Evolutionary conservation across 2,797 vertebrate genomes (phyloP).

Genomic region (Chrysocyon brachyurus): DNA sequence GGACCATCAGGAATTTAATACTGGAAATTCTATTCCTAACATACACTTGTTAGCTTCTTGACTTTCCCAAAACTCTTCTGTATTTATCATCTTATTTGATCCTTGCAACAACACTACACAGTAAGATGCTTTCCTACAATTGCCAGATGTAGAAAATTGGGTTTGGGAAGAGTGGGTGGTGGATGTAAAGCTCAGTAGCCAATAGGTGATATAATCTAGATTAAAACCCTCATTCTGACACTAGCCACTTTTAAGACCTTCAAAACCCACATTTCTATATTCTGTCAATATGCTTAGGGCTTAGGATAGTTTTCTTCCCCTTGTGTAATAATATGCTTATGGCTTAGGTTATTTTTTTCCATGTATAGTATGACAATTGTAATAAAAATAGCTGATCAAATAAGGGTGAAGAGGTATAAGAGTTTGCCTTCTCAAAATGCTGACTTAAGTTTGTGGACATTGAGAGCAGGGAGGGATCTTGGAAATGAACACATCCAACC

Average conservation of each 20-base stretch:
- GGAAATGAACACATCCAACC: background rate
- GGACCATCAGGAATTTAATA: background rate
- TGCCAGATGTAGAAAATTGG: background rate
- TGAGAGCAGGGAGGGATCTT: background rate
- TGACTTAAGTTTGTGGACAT: background rate
- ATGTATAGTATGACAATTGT: background rate
- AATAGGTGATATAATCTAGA: background rate
- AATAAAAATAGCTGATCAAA: conserved; percentile 11
- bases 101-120: background rate
- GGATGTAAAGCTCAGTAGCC: background rate
- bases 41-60: conserved; percentile 24
- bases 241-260: background rate
- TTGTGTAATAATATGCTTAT: background rate
- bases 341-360: background rate
- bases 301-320: background rate
- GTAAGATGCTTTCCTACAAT: background rate
- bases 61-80: background rate
- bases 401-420: background rate
- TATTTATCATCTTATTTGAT: background rate
- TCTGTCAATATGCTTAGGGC: background rate
- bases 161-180: background rate
- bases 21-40: conserved; percentile 26
- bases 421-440: background rate
- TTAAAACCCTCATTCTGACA: background rate
- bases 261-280: background rate